Percentiles rank a stretch among this genome's conserved stretches.
Evolutionary conservation across 2,113 vertebrate genomes (phyloP).

Genomic region (Struthidea cinerea): DNA sequence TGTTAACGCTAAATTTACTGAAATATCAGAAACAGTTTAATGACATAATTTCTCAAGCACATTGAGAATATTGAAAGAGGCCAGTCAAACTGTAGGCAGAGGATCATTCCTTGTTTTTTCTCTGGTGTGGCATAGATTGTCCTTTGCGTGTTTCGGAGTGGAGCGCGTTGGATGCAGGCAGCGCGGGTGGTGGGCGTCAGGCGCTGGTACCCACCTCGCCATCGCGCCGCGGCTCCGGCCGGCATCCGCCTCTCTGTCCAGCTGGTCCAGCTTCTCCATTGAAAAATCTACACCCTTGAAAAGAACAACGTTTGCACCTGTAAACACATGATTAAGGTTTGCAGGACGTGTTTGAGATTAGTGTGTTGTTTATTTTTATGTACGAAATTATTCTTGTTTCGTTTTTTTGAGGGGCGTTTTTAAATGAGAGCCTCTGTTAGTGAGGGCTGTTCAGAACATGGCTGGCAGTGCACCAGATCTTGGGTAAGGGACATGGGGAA

Average conservation of each 20-base stretch:
- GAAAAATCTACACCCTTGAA: neutral
- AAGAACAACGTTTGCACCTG: neutral
- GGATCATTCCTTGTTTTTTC: neutral
- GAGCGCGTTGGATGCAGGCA: neutral
- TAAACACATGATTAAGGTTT: neutral
- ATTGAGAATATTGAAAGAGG: neutral
- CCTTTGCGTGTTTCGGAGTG: accelerated
- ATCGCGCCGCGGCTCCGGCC: neutral
- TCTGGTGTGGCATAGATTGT: accelerated
- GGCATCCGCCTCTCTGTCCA: neutral
- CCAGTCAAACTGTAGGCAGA: neutral
- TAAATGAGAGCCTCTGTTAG: neutral
- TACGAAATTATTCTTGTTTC: neutral
- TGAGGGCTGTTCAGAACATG: neutral
- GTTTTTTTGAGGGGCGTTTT: neutral
- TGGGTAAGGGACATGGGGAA: neutral
- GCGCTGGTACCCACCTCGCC: neutral
- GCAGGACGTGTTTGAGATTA: neutral
- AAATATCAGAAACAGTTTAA: neutral
- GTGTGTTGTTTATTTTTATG: neutral
- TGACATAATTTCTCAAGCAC: neutral
- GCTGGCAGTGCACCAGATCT: neutral
- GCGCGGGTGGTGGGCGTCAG: neutral
- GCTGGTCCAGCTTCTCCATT: neutral
- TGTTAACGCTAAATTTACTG: neutral